phyloP scores from a whole-genome alignment of 2,888 invertebrate genomes.

The Drosophila recens region DNA sequence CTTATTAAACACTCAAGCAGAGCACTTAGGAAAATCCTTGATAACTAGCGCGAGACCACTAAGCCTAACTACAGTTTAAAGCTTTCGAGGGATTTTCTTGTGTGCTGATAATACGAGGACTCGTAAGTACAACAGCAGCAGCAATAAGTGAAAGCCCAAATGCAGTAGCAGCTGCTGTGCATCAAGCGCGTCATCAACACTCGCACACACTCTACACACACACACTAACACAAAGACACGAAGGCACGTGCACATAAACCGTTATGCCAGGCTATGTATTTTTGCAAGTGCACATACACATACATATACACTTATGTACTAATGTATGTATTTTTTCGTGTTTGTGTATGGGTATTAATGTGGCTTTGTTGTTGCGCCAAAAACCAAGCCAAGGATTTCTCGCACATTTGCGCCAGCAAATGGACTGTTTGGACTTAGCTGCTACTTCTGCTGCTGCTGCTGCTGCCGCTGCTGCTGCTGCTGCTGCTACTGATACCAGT shows the following conservation, averaged over 20 bases:
- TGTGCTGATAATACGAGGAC: conserved; percentile 35
- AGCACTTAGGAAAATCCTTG: conserved; percentile 31
- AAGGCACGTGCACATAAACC: conserved; percentile 31
- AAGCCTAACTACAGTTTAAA: conserved; percentile 39
- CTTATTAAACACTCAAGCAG: conserved; percentile 2
- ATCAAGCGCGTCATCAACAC: conserved; percentile 70
- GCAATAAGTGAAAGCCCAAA: conserved; percentile 31
- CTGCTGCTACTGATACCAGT: conserved; percentile 40
- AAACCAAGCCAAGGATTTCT: conserved; percentile 80
- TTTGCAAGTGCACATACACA: conserved; percentile 5
- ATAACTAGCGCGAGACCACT: conserved; percentile 28
- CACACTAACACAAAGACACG: conserved; percentile 9
- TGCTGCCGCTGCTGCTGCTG: conserved; percentile 33
- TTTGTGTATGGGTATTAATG: conserved; percentile 35
- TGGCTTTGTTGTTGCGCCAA: conserved; percentile 76
- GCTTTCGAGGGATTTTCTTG: conserved; percentile 31
- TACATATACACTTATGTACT: conserved; percentile 8
- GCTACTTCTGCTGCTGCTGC: conserved; percentile 32
- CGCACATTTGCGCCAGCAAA: conserved; percentile 70
- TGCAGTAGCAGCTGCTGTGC: conserved; percentile 54
- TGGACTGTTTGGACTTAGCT: conserved; percentile 59
- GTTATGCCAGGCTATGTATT: conserved; percentile 25
- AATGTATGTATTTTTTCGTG: conserved; percentile 28
- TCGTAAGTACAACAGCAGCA: conserved; percentile 16
- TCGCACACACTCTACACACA: conserved; percentile 19